Percentiles rank a stretch among this genome's conserved stretches.
These are phyloP conservation scores for Podarcis cretensis DNA, from an alignment of 2,113 vertebrate genomes.

Conservation along the genomic window DNA sequence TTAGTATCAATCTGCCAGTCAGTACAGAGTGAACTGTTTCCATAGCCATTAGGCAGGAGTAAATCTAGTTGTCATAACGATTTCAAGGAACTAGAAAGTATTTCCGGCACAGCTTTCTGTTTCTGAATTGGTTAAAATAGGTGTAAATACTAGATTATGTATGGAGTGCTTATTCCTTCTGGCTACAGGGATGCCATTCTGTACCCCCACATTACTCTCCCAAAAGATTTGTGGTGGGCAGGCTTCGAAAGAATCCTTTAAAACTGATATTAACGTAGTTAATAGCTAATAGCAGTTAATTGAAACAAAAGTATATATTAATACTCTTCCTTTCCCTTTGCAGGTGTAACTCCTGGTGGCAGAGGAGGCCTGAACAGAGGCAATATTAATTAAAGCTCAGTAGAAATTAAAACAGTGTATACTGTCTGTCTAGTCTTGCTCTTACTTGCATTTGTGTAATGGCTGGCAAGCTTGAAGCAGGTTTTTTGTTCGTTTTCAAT, in stretches of 20 bases:
- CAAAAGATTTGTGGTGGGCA: not conserved
- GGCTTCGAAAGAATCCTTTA: fast-evolving
- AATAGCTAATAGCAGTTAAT: not conserved
- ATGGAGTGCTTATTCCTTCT: not conserved
- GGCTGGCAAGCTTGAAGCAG: conserved; percentile 66
- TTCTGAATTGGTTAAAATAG: not conserved
- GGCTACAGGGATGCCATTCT: not conserved
- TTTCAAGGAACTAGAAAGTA: not conserved
- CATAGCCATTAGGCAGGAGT: not conserved
- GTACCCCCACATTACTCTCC: not conserved
- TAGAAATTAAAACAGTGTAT: conserved; percentile 65
- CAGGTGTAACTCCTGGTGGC: conserved; percentile 83
- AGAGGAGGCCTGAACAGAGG: conserved; percentile 91
- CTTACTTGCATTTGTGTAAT: conserved; percentile 66
- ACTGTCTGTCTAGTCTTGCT: conserved; percentile 54
- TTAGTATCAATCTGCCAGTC: not conserved
- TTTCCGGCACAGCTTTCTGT: not conserved
- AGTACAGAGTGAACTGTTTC: not conserved
- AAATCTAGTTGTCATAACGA: not conserved
- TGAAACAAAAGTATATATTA: not conserved
- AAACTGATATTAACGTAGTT: not conserved
- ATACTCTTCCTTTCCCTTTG: conserved; percentile 55
- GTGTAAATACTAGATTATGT: not conserved
- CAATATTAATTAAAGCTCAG: conserved; percentile 76
- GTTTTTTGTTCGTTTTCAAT: conserved; percentile 70